Evolutionary conservation across 1,140 invertebrate species (phyloP).

Genomic region (Ostrea denselamellosa): DNA sequence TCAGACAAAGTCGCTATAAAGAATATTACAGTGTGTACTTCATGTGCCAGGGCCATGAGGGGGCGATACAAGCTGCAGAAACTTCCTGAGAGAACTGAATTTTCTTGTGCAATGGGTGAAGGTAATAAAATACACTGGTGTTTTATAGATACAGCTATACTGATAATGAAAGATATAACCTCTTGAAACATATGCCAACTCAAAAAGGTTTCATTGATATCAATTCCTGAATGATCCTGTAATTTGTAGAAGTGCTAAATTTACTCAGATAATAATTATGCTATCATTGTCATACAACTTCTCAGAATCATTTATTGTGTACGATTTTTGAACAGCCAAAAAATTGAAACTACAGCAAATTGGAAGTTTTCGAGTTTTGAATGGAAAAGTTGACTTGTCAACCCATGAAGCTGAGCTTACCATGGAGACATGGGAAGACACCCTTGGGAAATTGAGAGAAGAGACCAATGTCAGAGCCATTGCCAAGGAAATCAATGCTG

Average conservation of each 20-base stretch:
- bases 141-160: not conserved
- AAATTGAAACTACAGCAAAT: conserved; percentile 70
- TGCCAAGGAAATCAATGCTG: conserved; percentile 74
- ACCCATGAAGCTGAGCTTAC: conserved; percentile 76
- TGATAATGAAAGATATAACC: not conserved
- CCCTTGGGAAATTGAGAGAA: conserved; percentile 68
- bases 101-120: conserved; percentile 78
- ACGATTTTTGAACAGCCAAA: conserved; percentile 67
- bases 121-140: conserved; percentile 62
- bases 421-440: conserved; percentile 73
- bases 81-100: conserved; percentile 68
- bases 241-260: no score
- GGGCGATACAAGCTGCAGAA: conserved; percentile 74
- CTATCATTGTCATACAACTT: no score
- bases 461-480: conserved; percentile 73
- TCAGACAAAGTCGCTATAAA: conserved; percentile 51
- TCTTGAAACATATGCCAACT: no score
- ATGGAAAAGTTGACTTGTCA: conserved; percentile 78
- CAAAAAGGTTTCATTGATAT: no score
- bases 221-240: no score
- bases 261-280: no score
- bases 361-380: conserved; percentile 77
- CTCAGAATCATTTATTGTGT: no score
- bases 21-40: conserved; percentile 73
- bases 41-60: conserved; percentile 77